These are phyloP conservation scores for Phragmatobia fuliginosa DNA, from an alignment of 2,888 invertebrate genomes.

Conservation along the genomic window DNA sequence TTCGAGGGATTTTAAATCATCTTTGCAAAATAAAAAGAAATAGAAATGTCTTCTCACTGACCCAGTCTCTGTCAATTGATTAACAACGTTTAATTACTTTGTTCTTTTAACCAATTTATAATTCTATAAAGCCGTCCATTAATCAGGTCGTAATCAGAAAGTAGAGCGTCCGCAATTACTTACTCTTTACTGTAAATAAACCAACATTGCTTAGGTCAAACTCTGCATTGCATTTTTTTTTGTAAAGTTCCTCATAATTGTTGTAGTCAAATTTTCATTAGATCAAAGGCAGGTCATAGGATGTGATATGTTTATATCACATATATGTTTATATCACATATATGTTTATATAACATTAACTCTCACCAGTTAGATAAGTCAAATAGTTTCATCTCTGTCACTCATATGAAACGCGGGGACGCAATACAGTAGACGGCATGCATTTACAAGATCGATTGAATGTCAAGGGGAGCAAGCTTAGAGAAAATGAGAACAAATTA, in stretches of 20 bases:
- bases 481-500: constrained; percentile 33
- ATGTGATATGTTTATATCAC: too few species aligned
- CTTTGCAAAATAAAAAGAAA: background rate
- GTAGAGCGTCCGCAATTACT: constrained; percentile 12
- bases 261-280: background rate
- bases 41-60: background rate
- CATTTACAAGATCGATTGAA: constrained; percentile 37
- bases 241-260: background rate
- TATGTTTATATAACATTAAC: too few species aligned
- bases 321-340: too few species aligned
- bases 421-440: constrained; percentile 24
- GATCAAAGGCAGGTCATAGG: too few species aligned
- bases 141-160: constrained; percentile 11
- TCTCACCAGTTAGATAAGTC: constrained; percentile 23
- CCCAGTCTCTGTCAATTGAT: background rate
- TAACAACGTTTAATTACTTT: constrained; percentile 18
- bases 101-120: constrained; percentile 15
- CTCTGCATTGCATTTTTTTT: background rate
- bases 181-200: constrained; percentile 4
- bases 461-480: constrained; percentile 47
- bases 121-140: constrained; percentile 14
- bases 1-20: background rate
- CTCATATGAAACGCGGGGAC: constrained; percentile 14
- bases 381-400: constrained; percentile 30
- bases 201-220: background rate